These are phyloP conservation scores for Pelusios castaneus DNA, from an alignment of 2,113 vertebrate genomes.

Conservation along the genomic window DNA sequence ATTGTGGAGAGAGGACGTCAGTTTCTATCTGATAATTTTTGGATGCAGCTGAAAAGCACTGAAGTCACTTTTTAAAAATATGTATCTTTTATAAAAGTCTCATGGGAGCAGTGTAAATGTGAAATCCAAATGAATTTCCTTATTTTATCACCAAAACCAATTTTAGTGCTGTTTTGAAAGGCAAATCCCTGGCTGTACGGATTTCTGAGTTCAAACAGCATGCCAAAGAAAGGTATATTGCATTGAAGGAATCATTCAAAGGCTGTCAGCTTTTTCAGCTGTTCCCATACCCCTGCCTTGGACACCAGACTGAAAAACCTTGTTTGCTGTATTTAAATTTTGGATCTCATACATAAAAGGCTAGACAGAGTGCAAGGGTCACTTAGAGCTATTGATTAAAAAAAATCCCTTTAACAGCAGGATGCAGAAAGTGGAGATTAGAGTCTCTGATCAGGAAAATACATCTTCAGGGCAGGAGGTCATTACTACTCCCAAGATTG, in stretches of 20 bases:
- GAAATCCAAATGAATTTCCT: neutral
- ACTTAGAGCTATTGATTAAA: neutral
- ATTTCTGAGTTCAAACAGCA: neutral
- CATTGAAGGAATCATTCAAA: neutral
- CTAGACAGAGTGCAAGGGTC: neutral
- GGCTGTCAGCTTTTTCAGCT: neutral
- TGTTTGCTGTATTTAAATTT: neutral
- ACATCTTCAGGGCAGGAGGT: neutral
- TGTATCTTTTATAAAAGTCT: neutral
- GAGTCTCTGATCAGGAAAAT: neutral
- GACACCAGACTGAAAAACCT: fast-evolving
- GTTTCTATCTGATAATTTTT: neutral
- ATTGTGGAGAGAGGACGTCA: neutral
- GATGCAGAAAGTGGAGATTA: neutral
- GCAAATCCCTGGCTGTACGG: neutral
- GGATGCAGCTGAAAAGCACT: neutral
- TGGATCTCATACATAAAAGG: neutral
- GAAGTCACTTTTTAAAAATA: neutral
- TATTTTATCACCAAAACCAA: neutral
- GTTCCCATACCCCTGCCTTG: neutral
- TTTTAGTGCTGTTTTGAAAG: neutral
- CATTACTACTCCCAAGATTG: fast-evolving
- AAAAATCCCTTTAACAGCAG: neutral
- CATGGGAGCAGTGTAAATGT: neutral
- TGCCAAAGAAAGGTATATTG: neutral